Percentiles rank a stretch among this genome's conserved stretches.
These are phyloP conservation scores for Lytechinus variegatus DNA, from an alignment of 35 echinoderm and acorn worm genomes.

Conservation along the genomic window DNA sequence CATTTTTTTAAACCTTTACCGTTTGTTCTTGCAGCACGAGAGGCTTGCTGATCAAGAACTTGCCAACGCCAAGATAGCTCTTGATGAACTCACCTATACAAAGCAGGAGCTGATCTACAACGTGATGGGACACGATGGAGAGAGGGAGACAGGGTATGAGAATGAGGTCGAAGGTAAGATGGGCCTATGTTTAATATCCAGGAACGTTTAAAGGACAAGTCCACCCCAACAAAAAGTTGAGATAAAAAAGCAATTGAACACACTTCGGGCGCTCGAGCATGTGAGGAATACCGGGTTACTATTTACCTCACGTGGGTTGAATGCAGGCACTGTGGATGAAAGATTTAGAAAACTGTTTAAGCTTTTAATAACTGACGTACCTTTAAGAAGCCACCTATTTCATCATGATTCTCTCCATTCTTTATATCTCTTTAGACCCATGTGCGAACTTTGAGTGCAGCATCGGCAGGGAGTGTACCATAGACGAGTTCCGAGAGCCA, in stretches of 20 bases:
- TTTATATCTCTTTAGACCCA: background rate
- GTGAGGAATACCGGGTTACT: too few species aligned
- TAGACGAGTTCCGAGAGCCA: background rate
- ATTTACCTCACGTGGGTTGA: too few species aligned
- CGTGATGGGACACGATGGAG: background rate
- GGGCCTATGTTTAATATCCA: too few species aligned
- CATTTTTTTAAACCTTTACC: background rate
- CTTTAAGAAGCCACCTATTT: background rate
- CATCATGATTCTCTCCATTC: background rate
- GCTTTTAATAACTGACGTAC: too few species aligned
- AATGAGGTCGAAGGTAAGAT: background rate
- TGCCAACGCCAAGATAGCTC: slow-evolving; percentile 14
- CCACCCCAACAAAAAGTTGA: too few species aligned
- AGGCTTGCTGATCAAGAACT: background rate
- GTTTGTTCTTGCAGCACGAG: background rate
- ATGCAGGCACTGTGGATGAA: too few species aligned
- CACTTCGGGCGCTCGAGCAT: too few species aligned
- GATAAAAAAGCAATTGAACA: too few species aligned
- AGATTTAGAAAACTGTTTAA: too few species aligned
- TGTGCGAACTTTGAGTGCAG: background rate
- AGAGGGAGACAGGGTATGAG: background rate
- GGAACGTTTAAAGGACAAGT: too few species aligned
- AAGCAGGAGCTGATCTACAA: slow-evolving; percentile 48
- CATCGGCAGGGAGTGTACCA: background rate
- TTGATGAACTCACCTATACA: slow-evolving; percentile 22